These are phyloP conservation scores for Sciurus carolinensis DNA, from an alignment of 2,797 vertebrate genomes.

Conservation along the genomic window DNA sequence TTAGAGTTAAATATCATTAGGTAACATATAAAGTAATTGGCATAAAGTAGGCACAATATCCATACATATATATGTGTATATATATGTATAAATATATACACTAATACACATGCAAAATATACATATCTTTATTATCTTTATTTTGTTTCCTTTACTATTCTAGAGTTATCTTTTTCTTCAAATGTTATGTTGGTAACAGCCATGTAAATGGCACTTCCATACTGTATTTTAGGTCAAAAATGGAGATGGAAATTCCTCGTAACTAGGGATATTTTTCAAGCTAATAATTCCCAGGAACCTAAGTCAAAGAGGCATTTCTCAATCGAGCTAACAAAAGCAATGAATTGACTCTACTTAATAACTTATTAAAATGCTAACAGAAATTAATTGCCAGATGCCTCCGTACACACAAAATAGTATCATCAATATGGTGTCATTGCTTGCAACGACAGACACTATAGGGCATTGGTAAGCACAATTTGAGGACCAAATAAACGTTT, in stretches of 20 bases:
- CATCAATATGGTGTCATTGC: not conserved
- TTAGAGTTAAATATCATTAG: not conserved
- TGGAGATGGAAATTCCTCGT: not conserved
- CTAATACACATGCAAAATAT: not conserved
- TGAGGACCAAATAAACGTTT: not conserved
- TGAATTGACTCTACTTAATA: not conserved
- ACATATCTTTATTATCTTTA: not conserved
- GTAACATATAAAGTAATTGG: not conserved
- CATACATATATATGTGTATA: not conserved
- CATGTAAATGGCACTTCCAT: not conserved
- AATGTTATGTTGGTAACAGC: not conserved
- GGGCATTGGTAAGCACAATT: not conserved
- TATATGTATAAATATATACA: not conserved
- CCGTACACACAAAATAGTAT: not conserved
- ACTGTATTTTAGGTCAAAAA: not conserved
- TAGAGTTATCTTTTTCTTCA: not conserved
- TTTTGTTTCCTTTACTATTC: not conserved
- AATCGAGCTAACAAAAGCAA: not conserved
- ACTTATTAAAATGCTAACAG: constrained; percentile 7
- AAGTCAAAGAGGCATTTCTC: not conserved
- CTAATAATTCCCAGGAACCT: not conserved
- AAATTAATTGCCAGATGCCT: constrained; percentile 43
- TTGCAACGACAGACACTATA: not conserved
- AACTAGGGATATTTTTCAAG: constrained; percentile 1
- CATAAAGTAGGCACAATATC: not conserved